A percentile compares a stretch with the other conserved stretches of the same genome.
Conservation (phyloP, 2,113 vertebrate genomes). For the Tapirus terrestris region DNA sequence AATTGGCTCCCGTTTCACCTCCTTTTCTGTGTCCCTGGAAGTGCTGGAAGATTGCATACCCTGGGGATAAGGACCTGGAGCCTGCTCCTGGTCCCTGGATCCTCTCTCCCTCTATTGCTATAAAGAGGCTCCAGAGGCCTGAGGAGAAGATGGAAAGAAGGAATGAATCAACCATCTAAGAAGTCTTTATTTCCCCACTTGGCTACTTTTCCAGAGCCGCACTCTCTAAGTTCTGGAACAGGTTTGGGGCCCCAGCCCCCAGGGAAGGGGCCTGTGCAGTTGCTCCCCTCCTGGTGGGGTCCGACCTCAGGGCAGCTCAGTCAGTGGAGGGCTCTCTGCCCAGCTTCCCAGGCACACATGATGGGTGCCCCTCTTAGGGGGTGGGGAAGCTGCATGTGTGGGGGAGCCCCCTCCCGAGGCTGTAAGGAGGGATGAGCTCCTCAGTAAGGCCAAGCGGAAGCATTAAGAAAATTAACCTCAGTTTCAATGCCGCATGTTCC, state of each 20-base stretch:
- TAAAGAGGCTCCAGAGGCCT: neutral
- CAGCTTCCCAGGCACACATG: fast-evolving
- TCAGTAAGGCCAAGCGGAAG: neutral
- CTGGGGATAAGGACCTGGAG: neutral
- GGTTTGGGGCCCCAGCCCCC: neutral
- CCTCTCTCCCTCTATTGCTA: neutral
- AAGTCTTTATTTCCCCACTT: conserved; percentile 55
- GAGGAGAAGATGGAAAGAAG: neutral
- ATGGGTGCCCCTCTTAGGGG: neutral
- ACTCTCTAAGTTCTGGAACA: neutral
- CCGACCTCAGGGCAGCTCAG: neutral
- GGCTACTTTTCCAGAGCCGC: neutral
- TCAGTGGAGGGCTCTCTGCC: neutral
- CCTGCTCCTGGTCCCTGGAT: neutral
- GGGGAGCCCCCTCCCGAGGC: neutral
- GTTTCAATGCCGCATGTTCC: neutral
- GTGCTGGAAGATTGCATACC: neutral
- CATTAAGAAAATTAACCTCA: neutral
- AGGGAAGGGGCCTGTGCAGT: too few species aligned
- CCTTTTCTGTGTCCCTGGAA: neutral
- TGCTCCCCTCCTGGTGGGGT: neutral
- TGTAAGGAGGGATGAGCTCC: neutral
- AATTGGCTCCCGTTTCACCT: neutral
- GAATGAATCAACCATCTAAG: neutral
- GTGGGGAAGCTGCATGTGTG: neutral